Percentiles rank a stretch among this genome's conserved stretches.
These are phyloP conservation scores for Vollenhovia emeryi DNA, from an alignment of 1,140 invertebrate genomes.

Conservation along the genomic window DNA sequence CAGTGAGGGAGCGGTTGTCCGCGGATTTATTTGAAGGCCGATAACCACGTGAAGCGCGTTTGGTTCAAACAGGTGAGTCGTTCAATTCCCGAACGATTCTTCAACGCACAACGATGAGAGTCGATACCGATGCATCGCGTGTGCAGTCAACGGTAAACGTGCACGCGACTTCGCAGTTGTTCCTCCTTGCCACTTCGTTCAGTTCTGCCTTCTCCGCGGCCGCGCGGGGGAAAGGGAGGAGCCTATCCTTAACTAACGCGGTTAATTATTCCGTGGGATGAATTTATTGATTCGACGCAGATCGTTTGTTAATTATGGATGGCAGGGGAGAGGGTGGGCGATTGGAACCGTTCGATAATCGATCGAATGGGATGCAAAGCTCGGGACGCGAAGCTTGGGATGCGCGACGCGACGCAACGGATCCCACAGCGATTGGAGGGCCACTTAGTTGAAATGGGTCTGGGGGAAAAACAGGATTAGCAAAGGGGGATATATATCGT, in stretches of 20 bases:
- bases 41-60: constrained; percentile 24
- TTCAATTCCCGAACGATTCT: constrained; percentile 26
- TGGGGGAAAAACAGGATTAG: constrained; percentile 43
- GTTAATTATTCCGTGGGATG: neutral
- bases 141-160: constrained; percentile 59
- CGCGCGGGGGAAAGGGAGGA: neutral
- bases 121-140: constrained; percentile 67
- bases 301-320: constrained; percentile 77
- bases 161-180: constrained; percentile 42
- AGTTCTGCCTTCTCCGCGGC: constrained; percentile 21
- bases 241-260: constrained; percentile 38
- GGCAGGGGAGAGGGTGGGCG: neutral
- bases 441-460: constrained; percentile 51
- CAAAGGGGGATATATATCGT: constrained; percentile 41
- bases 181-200: constrained; percentile 44
- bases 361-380: constrained; percentile 42
- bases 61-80: constrained; percentile 43
- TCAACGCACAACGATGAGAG: constrained; percentile 24
- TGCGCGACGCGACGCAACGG: neutral
- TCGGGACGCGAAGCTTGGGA: neutral
- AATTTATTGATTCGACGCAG: constrained; percentile 42
- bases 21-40: constrained; percentile 34
- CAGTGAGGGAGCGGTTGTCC: neutral
- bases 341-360: constrained; percentile 46
- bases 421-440: constrained; percentile 38